Percentiles rank a stretch among this genome's conserved stretches.
These are phyloP conservation scores for Lypha dubia DNA, from an alignment of 2,888 invertebrate species.

Conservation along the genomic window DNA sequence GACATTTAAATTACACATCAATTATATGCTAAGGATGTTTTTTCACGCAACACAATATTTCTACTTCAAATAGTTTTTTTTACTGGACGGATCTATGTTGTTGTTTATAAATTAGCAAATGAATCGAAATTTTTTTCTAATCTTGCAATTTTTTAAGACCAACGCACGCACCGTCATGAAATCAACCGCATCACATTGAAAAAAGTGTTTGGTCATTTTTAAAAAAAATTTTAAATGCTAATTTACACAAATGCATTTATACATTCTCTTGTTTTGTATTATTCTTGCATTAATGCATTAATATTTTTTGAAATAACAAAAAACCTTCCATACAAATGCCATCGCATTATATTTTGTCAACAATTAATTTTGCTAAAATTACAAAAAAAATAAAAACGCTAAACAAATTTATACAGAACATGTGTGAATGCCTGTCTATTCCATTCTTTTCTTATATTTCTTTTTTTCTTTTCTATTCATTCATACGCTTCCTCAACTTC, in stretches of 20 bases:
- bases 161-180: no score
- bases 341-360: slow-evolving; percentile 58
- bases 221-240: slow-evolving; percentile 5
- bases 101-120: no score
- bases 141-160: no score
- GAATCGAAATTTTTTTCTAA: no score
- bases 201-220: not conserved
- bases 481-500: not conserved
- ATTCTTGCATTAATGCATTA: slow-evolving; percentile 14
- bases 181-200: no score
- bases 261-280: slow-evolving; percentile 4
- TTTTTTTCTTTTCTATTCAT: no score
- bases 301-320: slow-evolving; percentile 19
- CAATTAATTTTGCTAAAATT: slow-evolving; percentile 46
- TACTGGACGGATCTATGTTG: no score
- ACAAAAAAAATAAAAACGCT: not conserved
- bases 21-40: slow-evolving; percentile 27
- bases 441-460: slow-evolving; percentile 27
- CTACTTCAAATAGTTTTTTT: no score
- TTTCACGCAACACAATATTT: no score
- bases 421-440: slow-evolving; percentile 44
- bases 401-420: slow-evolving; percentile 55
- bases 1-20: slow-evolving; percentile 36
- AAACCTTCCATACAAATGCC: slow-evolving; percentile 9
- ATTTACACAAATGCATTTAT: not conserved